phyloP scores from a whole-genome alignment of 2,888 invertebrate species.

The Bellardia pandia region DNA sequence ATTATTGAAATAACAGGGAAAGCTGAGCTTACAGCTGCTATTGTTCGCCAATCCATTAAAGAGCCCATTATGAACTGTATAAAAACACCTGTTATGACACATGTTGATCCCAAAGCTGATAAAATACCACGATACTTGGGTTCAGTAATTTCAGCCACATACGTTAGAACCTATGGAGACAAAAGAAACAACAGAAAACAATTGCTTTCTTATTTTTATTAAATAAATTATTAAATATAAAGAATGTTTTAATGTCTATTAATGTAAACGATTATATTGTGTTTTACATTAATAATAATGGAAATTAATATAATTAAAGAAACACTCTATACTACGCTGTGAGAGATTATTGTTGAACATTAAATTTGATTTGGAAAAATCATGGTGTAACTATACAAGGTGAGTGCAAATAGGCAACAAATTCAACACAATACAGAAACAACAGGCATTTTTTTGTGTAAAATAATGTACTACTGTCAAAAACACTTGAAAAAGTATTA shows the following conservation, averaged over 20 bases:
- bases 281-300: neutral
- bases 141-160: slow-evolving; percentile 93
- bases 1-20: slow-evolving; percentile 88
- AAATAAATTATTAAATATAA: slow-evolving; percentile 9
- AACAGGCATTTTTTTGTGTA: no score
- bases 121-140: slow-evolving; percentile 89
- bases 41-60: slow-evolving; percentile 89
- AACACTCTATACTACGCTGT: no score
- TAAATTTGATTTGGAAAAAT: no score
- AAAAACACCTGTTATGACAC: slow-evolving; percentile 90
- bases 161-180: slow-evolving; percentile 88
- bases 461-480: no score
- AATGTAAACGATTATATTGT: neutral
- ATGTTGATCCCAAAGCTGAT: slow-evolving; percentile 90
- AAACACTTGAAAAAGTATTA: no score
- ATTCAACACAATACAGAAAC: no score
- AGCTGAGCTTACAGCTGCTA: slow-evolving; percentile 88
- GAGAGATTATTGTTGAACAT: no score
- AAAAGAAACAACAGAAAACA: neutral
- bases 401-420: no score
- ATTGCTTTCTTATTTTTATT: neutral
- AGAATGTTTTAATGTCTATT: neutral
- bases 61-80: slow-evolving; percentile 90
- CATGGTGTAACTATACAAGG: no score
- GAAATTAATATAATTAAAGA: neutral